These are phyloP conservation scores for Lacerta bilineata DNA, from an alignment of 2,797 vertebrate species.

Conservation along the genomic window DNA sequence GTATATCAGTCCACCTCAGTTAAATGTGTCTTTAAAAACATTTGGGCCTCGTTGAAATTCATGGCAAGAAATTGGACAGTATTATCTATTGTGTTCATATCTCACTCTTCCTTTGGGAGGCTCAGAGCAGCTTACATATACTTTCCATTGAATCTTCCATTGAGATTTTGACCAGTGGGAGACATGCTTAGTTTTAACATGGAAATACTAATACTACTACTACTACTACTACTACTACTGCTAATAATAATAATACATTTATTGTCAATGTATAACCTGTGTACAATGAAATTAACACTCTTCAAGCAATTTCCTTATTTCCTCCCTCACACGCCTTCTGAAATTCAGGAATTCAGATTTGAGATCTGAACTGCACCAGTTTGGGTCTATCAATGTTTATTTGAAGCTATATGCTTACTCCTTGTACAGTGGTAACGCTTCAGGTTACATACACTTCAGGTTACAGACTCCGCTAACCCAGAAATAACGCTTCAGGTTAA, in stretches of 20 bases:
- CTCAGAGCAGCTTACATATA: not conserved
- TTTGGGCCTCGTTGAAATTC: not conserved
- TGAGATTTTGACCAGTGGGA: not conserved
- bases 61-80: not conserved
- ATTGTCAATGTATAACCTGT: too few relatives aligned
- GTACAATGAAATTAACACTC: too few relatives aligned
- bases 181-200: not conserved
- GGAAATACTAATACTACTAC: not conserved
- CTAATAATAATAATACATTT: too few relatives aligned
- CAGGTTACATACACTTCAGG: too few relatives aligned
- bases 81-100: not conserved
- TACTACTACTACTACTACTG: too few relatives aligned
- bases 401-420: not conserved
- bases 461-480: too few relatives aligned
- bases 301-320: not conserved
- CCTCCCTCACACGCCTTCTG: constrained; percentile 3
- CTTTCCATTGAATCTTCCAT: constrained; percentile 16
- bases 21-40: constrained; percentile 39
- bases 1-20: constrained; percentile 46
- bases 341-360: not conserved
- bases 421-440: too few relatives aligned
- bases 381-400: not conserved
- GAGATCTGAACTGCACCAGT: not conserved
- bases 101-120: not conserved
- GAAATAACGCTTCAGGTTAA: too few relatives aligned